Evolutionary conservation across 2,113 vertebrate species (phyloP).

Genomic region (Dicrurus megarhynchus): DNA sequence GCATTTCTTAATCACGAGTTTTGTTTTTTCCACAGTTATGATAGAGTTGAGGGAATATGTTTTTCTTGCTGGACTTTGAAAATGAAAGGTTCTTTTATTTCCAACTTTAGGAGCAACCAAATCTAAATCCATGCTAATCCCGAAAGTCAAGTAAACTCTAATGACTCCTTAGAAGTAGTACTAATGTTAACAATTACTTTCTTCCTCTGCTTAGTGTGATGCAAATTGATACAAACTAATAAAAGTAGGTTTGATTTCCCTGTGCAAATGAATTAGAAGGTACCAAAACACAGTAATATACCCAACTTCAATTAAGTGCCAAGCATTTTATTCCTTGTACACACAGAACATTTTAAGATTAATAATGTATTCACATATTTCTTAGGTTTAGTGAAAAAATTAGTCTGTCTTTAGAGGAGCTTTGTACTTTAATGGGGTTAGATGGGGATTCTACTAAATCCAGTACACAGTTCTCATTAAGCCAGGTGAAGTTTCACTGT

Average conservation of each 20-base stretch:
- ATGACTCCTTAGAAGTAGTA: slow-evolving; percentile 1
- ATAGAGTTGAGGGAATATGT: neutral
- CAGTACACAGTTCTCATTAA: neutral
- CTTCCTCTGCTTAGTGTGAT: neutral
- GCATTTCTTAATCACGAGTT: neutral
- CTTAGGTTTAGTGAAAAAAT: neutral
- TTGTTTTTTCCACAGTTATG: neutral
- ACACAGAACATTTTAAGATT: neutral
- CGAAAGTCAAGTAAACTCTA: slow-evolving; percentile 11
- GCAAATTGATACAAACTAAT: slow-evolving; percentile 7
- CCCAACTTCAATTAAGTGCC: slow-evolving; percentile 8
- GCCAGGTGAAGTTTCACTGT: neutral
- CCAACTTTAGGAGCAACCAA: neutral
- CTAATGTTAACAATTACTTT: neutral
- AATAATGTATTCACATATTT: neutral
- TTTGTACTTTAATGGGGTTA: neutral
- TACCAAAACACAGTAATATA: slow-evolving; percentile 22
- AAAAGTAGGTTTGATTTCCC: neutral
- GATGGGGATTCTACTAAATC: neutral
- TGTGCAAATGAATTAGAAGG: neutral
- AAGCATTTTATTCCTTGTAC: neutral
- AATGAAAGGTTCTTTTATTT: neutral
- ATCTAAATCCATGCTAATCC: slow-evolving; percentile 13
- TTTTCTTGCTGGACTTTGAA: neutral
- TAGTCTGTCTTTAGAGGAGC: neutral